A percentile compares a stretch with the other conserved stretches of the same genome.
phyloP scores from a whole-genome alignment of 1,140 invertebrate species.

The Elysia chlorotica region DNA sequence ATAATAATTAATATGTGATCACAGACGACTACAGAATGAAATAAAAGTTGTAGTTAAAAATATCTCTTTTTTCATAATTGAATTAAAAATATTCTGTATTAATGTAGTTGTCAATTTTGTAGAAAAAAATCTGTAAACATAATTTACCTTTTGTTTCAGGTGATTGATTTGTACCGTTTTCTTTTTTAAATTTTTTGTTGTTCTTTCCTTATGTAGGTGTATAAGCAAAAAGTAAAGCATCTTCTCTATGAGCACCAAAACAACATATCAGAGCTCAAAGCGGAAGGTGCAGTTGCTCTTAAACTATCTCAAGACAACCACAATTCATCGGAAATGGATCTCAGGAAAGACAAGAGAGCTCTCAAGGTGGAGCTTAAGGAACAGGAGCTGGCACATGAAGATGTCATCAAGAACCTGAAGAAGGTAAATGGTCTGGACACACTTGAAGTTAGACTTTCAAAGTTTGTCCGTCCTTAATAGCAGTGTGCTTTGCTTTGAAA shows the following conservation, averaged over 20 bases:
- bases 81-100: too few species aligned
- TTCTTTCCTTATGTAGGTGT: too few species aligned
- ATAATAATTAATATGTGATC: too few species aligned
- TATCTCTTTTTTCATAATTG: too few species aligned
- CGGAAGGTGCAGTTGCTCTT: slow-evolving; percentile 76
- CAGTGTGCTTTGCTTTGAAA: too few species aligned
- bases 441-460: background rate
- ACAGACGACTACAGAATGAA: too few species aligned
- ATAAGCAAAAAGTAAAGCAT: slow-evolving; percentile 92
- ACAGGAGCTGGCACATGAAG: slow-evolving; percentile 71
- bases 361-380: slow-evolving; percentile 77
- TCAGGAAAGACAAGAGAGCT: slow-evolving; percentile 78
- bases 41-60: too few species aligned
- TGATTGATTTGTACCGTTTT: too few species aligned
- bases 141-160: too few species aligned
- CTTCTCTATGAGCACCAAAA: slow-evolving; percentile 89
- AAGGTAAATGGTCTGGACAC: slow-evolving; percentile 64
- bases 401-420: slow-evolving; percentile 71
- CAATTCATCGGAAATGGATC: slow-evolving; percentile 74
- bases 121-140: too few species aligned
- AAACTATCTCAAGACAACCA: slow-evolving; percentile 79
- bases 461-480: background rate
- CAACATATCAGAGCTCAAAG: slow-evolving; percentile 75
- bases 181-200: too few species aligned
- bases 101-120: too few species aligned